Percentiles rank a stretch among this genome's conserved stretches.
Conservation (phyloP, 2,113 vertebrate genomes). For the Prunella fulvescens region DNA sequence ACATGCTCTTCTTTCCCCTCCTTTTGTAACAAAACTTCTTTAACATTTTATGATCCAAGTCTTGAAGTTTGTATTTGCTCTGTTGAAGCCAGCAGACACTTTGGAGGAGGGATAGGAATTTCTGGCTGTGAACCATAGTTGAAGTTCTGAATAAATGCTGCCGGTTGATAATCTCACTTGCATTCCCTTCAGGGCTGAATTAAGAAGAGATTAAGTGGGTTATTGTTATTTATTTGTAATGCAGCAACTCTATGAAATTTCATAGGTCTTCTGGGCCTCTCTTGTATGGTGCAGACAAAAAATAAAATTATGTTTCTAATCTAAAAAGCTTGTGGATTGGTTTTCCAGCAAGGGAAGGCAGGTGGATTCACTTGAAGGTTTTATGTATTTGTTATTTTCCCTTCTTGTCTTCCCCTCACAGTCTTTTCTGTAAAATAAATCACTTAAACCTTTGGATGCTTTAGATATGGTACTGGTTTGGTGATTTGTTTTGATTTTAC, state of each 20-base stretch:
- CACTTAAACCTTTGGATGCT: not conserved
- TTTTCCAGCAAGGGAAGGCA: not conserved
- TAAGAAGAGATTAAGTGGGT: conserved; percentile 45
- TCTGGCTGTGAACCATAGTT: not conserved
- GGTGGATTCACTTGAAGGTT: not conserved
- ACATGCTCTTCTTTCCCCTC: not conserved
- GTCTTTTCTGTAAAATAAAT: not conserved
- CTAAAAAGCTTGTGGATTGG: not conserved
- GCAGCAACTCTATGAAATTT: not conserved
- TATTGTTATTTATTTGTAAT: conserved; percentile 48
- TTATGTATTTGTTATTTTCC: not conserved
- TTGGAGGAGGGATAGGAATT: not conserved
- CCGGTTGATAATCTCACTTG: not conserved
- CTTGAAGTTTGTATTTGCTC: not conserved
- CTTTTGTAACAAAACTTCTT: not conserved
- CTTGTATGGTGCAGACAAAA: conserved; percentile 8
- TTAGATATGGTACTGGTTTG: not conserved
- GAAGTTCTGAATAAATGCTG: not conserved
- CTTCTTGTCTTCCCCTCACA: not conserved
- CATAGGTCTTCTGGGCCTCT: not conserved
- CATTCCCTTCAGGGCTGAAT: conserved; percentile 20
- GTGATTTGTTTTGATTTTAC: not conserved
- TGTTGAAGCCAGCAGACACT: not conserved
- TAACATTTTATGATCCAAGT: not conserved
- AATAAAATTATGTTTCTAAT: conserved; percentile 10